Evolutionary conservation across 2,888 invertebrate species (phyloP).

Genomic region (Linnaemya tessellans): DNA sequence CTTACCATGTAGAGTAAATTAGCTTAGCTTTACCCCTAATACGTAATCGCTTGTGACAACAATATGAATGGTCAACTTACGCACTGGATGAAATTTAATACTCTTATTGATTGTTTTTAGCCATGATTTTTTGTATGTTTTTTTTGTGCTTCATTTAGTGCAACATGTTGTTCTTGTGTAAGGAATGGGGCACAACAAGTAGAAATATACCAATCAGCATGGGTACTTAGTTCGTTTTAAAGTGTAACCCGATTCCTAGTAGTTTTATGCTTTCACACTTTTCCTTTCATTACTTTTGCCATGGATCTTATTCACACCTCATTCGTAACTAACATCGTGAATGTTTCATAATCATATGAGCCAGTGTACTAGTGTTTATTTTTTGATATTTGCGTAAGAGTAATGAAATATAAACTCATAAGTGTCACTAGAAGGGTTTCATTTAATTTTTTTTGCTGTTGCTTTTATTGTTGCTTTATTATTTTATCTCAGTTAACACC

Average conservation of each 20-base stretch:
- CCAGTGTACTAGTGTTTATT: constrained; percentile 7
- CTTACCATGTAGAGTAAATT: too few species aligned
- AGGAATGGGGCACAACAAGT: background rate
- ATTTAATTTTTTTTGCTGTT: constrained; percentile 20
- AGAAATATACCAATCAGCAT: background rate
- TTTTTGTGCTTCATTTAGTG: background rate
- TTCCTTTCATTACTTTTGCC: constrained; percentile 38
- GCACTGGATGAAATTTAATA: constrained; percentile 23
- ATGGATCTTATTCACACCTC: constrained; percentile 60
- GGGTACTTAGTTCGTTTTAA: constrained; percentile 30
- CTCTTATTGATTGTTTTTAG: constrained; percentile 18
- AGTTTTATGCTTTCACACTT: constrained; percentile 66
- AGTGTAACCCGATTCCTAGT: constrained; percentile 51
- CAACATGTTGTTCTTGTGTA: constrained; percentile 30
- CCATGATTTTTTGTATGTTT: background rate
- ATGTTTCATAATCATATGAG: constrained; percentile 10
- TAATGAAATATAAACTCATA: constrained; percentile 69
- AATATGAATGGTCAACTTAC: constrained; percentile 13
- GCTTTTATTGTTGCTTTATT: constrained; percentile 9
- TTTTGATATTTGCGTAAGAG: constrained; percentile 8
- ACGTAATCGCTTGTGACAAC: constrained; percentile 11
- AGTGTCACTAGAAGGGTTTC: constrained; percentile 70
- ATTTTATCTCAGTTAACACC: constrained; percentile 39
- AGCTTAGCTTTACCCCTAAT: background rate
- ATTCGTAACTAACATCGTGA: constrained; percentile 30